Conservation (phyloP, 2,888 invertebrate genomes). For the Meteorus colon region DNA sequence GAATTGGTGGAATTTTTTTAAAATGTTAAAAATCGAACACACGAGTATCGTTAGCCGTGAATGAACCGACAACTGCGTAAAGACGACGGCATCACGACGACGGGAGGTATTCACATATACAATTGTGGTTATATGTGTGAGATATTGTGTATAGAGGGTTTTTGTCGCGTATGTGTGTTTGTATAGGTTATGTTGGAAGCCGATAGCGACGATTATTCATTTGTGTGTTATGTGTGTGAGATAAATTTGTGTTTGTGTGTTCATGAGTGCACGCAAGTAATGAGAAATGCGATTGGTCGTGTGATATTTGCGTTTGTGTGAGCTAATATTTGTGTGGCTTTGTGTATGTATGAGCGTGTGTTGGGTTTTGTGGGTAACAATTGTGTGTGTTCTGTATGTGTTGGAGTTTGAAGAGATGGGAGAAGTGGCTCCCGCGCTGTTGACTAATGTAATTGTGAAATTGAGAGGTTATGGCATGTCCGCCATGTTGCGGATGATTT, state of each 20-base stretch:
- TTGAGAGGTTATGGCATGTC: neutral
- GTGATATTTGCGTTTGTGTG: neutral
- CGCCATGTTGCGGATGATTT: neutral
- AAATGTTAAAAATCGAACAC: neutral
- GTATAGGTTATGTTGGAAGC: neutral
- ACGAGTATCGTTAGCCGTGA: constrained; percentile 8
- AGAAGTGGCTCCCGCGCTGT: neutral
- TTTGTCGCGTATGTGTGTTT: neutral
- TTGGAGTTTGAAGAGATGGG: neutral
- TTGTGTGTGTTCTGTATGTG: no score
- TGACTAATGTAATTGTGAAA: neutral
- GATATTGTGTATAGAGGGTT: neutral
- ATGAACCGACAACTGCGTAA: constrained; percentile 17
- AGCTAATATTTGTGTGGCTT: neutral
- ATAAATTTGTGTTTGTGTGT: no score
- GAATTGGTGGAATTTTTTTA: neutral
- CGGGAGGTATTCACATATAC: neutral
- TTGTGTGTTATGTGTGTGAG: no score
- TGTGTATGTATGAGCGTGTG: no score
- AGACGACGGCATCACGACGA: constrained; percentile 13
- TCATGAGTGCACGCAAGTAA: neutral
- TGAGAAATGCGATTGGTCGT: neutral
- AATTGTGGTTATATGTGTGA: neutral
- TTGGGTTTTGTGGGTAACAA: no score
- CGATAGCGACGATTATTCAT: neutral